These are phyloP conservation scores for Polydrusus pterygomalis DNA, from an alignment of 2,888 invertebrate species.

Conservation along the genomic window DNA sequence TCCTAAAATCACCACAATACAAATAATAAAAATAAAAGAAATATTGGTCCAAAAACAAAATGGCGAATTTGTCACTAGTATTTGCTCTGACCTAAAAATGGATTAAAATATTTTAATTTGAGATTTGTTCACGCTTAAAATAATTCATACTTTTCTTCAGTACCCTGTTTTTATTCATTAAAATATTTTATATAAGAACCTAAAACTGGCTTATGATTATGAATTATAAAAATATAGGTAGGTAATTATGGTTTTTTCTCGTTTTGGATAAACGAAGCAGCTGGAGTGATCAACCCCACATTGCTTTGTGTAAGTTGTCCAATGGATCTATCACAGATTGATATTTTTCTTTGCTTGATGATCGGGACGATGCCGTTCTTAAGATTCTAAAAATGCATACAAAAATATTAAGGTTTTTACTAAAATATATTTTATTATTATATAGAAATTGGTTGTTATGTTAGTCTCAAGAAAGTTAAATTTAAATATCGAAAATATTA, in stretches of 20 bases:
- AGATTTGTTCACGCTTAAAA: no score
- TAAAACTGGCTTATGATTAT: not conserved
- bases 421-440: no score
- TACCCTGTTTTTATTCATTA: not conserved
- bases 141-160: not conserved
- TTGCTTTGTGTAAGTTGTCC: constrained; percentile 74
- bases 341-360: constrained; percentile 72
- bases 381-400: constrained; percentile 74
- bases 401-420: no score
- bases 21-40: no score
- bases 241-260: constrained; percentile 24
- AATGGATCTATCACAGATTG: constrained; percentile 71
- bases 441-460: no score
- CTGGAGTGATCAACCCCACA: constrained; percentile 67
- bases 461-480: no score
- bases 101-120: no score
- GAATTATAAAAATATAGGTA: not conserved
- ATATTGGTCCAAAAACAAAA: no score
- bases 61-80: no score
- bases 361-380: constrained; percentile 72
- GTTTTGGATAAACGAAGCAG: constrained; percentile 53
- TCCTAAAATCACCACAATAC: no score
- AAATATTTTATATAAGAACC: not conserved
- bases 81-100: no score
- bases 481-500: no score